Evolutionary conservation across 2,888 invertebrate species (phyloP).

Genomic region (Euspilapteryx auroguttella): DNA sequence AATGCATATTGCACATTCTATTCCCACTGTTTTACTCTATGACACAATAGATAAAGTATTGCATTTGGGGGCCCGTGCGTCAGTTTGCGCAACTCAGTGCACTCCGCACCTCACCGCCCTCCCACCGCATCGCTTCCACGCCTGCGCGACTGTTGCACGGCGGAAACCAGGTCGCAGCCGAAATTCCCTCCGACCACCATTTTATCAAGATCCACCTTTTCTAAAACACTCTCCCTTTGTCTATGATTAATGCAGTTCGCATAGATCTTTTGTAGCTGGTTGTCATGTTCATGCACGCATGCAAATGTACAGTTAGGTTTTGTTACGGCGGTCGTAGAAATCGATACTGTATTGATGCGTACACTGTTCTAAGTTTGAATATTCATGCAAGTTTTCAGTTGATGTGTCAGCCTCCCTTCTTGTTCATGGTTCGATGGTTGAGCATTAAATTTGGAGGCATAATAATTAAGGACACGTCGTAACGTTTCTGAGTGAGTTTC

Average conservation of each 20-base stretch:
- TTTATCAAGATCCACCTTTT: conserved; percentile 23
- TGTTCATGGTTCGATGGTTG: no score
- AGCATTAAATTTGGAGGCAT: no score
- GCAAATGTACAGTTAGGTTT: conserved; percentile 52
- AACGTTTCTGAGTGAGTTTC: no score
- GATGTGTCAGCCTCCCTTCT: not conserved
- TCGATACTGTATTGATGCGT: conserved; percentile 33
- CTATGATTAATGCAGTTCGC: no score
- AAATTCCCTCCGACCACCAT: conserved; percentile 29
- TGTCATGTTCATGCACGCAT: conserved; percentile 46
- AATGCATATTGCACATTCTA: no score
- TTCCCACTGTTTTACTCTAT: conserved; percentile 2
- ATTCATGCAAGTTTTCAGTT: not conserved
- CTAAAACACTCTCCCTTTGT: no score
- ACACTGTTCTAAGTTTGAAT: not conserved
- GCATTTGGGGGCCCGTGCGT: conserved; percentile 38
- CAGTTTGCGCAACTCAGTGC: conserved; percentile 57
- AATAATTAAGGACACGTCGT: no score
- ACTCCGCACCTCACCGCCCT: conserved; percentile 13
- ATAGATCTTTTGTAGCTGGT: conserved; percentile 20
- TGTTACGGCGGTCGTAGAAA: conserved; percentile 36
- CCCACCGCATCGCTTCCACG: conserved; percentile 20
- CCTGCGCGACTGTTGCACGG: conserved; percentile 55
- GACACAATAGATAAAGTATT: conserved; percentile 10
- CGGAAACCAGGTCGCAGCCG: conserved; percentile 56